Base-by-base conservation (phyloP, 2,797 vertebrate species). In the Falco peregrinus region DNA sequence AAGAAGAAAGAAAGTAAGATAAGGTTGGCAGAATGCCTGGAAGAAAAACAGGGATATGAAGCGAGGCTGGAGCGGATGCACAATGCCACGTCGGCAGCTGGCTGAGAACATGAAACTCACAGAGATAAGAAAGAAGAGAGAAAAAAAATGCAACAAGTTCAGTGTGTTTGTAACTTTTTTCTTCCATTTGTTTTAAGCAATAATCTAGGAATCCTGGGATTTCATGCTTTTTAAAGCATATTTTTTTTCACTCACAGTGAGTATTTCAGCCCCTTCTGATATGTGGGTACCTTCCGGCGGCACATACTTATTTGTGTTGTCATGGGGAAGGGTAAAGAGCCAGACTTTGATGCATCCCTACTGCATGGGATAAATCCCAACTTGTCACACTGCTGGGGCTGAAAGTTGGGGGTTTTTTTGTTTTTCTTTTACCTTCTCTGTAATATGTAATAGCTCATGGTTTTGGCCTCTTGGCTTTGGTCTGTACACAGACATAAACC, bases 241-340 rank as follows among this genome's bases (percentile, higher is more conserved):
- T 37, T 37, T 37, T 37, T 37, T 37, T 37, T 37, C 37, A 37
- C 37, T 97, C 93, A 99, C 98, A 84, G 99, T 99, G 95, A 86
- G 99, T 92, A 63, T 41, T 82, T 35, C 2, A n/a, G 14, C 6
- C 17, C 15, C 16, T 59, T 63, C 22, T 50, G 43, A 6, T 59
- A 24, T 5, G 4, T 26, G 16, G 31, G 10, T 82, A 9, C 69
- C 47, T 88, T 75, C 64, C 43, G 57, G 41, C 39, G 51, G 29
- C 29, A 25, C 0, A 0, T n/a, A 24, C 11, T 35, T 47, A 10
- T 11, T 53, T 3, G 2, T 53, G 39, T 47, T 68, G 33, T 35
- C 21, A 4, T 16, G 21, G 37, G 17, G 10, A 92, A 84, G 33
- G 15, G 64, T 68, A 11, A n/a, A 57, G 64, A 47, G 15, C 10